phyloP scores from a whole-genome alignment of 2,797 vertebrate genomes.

The Lates japonicus region DNA sequence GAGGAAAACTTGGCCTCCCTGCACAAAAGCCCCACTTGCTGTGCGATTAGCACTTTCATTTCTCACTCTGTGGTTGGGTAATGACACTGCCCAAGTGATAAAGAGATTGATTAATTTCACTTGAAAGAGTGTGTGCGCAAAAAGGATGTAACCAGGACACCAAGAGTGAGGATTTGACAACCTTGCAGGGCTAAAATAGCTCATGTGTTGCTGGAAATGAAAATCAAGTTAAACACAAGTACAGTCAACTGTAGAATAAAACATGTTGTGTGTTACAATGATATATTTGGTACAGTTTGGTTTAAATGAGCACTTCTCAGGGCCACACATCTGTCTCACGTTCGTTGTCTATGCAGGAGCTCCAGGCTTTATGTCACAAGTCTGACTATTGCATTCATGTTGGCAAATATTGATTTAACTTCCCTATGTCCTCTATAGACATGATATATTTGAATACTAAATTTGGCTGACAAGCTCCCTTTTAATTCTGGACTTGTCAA shows the following conservation, averaged over 20 bases:
- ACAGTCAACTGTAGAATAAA: not conserved
- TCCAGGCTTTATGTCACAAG: conserved; percentile 18
- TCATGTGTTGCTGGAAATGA: conserved; percentile 65
- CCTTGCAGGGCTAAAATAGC: conserved; percentile 61
- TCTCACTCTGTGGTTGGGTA: conserved; percentile 94
- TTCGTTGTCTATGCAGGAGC: not conserved
- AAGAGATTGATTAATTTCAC: conserved; percentile 97
- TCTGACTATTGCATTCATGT: not conserved
- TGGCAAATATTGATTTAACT: conserved; percentile 50
- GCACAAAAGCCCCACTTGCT: conserved; percentile 85
- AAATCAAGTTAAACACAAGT: conserved; percentile 56
- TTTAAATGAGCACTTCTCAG: not conserved
- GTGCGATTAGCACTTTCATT: conserved; percentile 93
- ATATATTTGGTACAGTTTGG: not conserved
- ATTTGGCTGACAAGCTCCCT: conserved; percentile 38
- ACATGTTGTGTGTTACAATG: not conserved
- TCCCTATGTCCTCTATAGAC: not conserved
- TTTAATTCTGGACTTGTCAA: conserved; percentile 61
- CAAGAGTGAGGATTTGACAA: conserved; percentile 72
- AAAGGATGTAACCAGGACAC: conserved; percentile 85
- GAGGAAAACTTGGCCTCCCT: conserved; percentile 85
- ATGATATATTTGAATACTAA: conserved; percentile 49
- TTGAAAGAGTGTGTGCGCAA: conserved; percentile 92
- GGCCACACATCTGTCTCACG: not conserved
- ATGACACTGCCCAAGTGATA: conserved; percentile 94